Percentiles rank a stretch among this genome's conserved stretches.
These are phyloP conservation scores for Beris chalybata DNA, from an alignment of 2,888 invertebrate species.

Conservation along the genomic window DNA sequence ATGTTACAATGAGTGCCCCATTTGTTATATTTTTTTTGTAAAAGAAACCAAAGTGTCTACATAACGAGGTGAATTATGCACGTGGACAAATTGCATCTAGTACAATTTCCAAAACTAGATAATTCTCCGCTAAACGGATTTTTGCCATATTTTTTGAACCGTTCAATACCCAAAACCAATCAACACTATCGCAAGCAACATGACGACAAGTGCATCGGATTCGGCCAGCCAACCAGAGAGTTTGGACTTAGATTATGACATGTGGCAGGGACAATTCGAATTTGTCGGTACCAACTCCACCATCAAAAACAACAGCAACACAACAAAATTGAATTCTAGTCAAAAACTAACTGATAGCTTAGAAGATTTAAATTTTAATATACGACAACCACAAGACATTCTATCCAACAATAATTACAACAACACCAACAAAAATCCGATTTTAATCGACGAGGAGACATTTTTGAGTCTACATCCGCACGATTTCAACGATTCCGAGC, in stretches of 20 bases:
- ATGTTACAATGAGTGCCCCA: too few species aligned
- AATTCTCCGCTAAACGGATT: background rate
- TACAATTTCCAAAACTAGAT: background rate
- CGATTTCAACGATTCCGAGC: constrained; percentile 54
- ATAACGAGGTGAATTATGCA: constrained; percentile 25
- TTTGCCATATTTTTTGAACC: constrained; percentile 16
- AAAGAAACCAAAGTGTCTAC: too few species aligned
- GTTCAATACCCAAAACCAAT: constrained; percentile 2
- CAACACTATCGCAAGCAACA: constrained; percentile 1
- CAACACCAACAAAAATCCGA: constrained; percentile 47
- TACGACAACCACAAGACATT: constrained; percentile 26
- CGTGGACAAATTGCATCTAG: constrained; percentile 19
- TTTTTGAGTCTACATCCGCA: constrained; percentile 56
- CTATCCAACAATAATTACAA: constrained; percentile 45
- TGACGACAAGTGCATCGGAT: constrained; percentile 43
- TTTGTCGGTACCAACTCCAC: constrained; percentile 66
- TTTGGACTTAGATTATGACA: constrained; percentile 78
- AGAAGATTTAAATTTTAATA: constrained; percentile 53
- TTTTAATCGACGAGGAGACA: constrained; percentile 55
- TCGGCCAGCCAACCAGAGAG: constrained; percentile 60
- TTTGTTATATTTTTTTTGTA: too few species aligned
- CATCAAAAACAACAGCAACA: constrained; percentile 37
- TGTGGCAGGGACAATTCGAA: constrained; percentile 89
- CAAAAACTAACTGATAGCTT: constrained; percentile 48
- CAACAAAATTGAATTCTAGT: constrained; percentile 38